Base-by-base conservation (phyloP, 2,888 invertebrate genomes). In the Cacoxenus indagator region DNA sequence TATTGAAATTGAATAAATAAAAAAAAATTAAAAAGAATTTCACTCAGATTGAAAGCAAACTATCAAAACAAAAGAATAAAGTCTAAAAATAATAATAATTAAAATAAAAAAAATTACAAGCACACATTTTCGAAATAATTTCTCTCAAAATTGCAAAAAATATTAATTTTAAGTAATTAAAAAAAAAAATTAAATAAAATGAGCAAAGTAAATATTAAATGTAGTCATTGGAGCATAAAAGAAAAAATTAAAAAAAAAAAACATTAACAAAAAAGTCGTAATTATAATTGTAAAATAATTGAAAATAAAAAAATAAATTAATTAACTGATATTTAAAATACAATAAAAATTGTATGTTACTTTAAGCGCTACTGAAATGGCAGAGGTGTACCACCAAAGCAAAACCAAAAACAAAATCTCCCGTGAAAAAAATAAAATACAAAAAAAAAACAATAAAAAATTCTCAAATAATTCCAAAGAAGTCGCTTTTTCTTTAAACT, bases 261-360 rank as follows among this genome's bases (percentile, higher is more conserved):
- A 54, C 19, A 26, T 45, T 48, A 67, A 48, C 24, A 62, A 54
- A 26, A 70, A 67, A 26, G 67, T 67, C 59, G 24, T 17, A 43
- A 62, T 24, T 11, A 19, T 43, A 62, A 62, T 64, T 70, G 66
- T 67, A 67, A 67, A 46, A 67, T 59, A 67, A 45, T 22, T 64
- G 11, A 57, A 8, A 57, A 17, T 46, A 14, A 65, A 65, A 55
- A 14, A 24, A 24, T 6, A 26, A 62, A 62, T 45, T 45, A 24
- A 61, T 43, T 37, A 61, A 48, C 37, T 11, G 8, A 2, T 37
- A 37, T 29, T 27, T 57, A 61, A 43, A 70, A 66, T n/a, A 64
- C 64, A 69, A 65, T 27, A 54, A 65, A 70, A 77, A 75, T 73
- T 77, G 75, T 76, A 78, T 75, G 71, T 77, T 76, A 76, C 73